Conservation (phyloP, 2,888 invertebrate species). For the Macrostomum cliftonense region DNA sequence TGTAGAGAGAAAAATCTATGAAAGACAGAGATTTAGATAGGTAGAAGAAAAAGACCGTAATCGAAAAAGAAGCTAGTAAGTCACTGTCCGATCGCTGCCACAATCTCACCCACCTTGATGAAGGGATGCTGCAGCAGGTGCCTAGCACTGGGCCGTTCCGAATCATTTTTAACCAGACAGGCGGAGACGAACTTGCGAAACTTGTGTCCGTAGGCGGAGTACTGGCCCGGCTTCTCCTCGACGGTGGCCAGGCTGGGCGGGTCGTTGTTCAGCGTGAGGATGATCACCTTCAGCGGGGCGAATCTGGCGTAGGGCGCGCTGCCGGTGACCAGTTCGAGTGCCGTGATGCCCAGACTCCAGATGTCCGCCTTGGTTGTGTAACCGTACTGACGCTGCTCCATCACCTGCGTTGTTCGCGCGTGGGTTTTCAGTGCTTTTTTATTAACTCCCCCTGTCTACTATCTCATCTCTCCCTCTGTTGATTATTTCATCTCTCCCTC, state of each 20-base stretch:
- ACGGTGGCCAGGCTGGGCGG: slow-evolving; percentile 85
- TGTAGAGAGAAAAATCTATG: too few species aligned
- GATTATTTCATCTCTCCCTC: too few species aligned
- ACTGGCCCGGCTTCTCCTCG: slow-evolving; percentile 88
- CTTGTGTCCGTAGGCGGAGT: slow-evolving; percentile 87
- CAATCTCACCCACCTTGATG: slow-evolving; percentile 87
- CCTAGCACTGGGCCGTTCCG: slow-evolving; percentile 63
- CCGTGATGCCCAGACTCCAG: slow-evolving; percentile 84
- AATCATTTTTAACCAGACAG: slow-evolving; percentile 19
- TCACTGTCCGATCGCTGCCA: too few species aligned
- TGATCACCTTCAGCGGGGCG: slow-evolving; percentile 86
- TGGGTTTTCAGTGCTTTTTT: too few species aligned
- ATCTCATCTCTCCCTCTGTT: too few species aligned
- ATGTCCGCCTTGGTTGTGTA: slow-evolving; percentile 94
- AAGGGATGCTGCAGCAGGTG: slow-evolving; percentile 89
- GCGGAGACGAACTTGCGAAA: slow-evolving; percentile 45
- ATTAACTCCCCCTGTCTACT: too few species aligned
- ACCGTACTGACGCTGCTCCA: slow-evolving; percentile 41
- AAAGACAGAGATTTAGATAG: too few species aligned
- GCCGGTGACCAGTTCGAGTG: slow-evolving; percentile 84
- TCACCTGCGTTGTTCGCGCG: too few species aligned
- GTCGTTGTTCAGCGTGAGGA: slow-evolving; percentile 92
- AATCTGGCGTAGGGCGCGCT: slow-evolving; percentile 97
- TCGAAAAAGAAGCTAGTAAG: too few species aligned
- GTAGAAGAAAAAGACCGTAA: too few species aligned